A percentile compares a stretch with the other conserved stretches of the same genome.
These are phyloP conservation scores for Steinernema feltiae DNA, from an alignment of 1,140 invertebrate species.

Conservation along the genomic window DNA sequence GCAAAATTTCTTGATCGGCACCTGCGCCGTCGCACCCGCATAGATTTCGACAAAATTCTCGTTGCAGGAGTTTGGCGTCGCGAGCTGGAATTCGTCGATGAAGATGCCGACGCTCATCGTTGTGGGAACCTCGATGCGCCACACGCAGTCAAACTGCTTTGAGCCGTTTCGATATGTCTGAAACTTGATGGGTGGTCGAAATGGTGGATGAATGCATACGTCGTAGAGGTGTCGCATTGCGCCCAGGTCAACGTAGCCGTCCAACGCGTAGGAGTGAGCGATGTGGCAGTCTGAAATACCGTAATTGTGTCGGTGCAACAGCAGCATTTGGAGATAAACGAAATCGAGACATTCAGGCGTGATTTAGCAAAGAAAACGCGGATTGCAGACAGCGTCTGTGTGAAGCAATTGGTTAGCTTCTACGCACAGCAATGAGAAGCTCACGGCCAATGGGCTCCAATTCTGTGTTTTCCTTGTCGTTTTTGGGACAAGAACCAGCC, in stretches of 20 bases:
- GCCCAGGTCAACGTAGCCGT: slow-evolving; percentile 16
- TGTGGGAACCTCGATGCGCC: slow-evolving; percentile 24
- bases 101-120: slow-evolving; percentile 26
- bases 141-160: slow-evolving; percentile 27
- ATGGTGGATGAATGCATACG: neutral
- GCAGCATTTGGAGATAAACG: too few relatives aligned
- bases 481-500: too few relatives aligned
- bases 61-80: slow-evolving; percentile 28
- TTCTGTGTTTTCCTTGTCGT: too few relatives aligned
- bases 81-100: slow-evolving; percentile 28
- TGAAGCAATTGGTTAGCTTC: too few relatives aligned
- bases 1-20: slow-evolving; percentile 21
- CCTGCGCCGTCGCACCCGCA: neutral
- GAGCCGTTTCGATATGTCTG: slow-evolving; percentile 22
- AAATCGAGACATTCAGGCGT: too few relatives aligned
- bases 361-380: too few relatives aligned
- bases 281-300: slow-evolving; percentile 18
- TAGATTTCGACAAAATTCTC: slow-evolving; percentile 37
- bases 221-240: slow-evolving; percentile 11
- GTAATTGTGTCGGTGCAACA: too few relatives aligned
- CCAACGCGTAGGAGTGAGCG: slow-evolving; percentile 23
- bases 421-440: too few relatives aligned
- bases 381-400: too few relatives aligned
- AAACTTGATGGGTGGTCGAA: neutral
- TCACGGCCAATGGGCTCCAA: too few relatives aligned